These are phyloP conservation scores for Reticulitermes lucifugus DNA, from an alignment of 2,888 invertebrate genomes.

Conservation along the genomic window DNA sequence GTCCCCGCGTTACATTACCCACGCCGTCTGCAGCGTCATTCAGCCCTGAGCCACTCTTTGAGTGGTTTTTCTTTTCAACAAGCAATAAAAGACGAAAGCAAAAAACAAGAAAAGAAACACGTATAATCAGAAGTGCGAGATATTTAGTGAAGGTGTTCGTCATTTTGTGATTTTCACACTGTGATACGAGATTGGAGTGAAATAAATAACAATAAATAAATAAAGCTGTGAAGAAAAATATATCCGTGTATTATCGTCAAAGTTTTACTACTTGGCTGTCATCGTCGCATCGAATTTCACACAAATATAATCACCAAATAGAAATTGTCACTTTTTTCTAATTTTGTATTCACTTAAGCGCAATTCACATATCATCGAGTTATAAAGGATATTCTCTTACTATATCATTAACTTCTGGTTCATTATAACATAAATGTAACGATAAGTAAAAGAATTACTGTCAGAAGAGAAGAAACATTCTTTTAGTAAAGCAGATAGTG, in stretches of 20 bases:
- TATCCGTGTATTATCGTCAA: background rate
- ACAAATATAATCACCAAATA: background rate
- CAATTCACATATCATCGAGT: background rate
- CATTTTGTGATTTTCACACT: background rate
- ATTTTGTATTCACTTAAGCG: background rate
- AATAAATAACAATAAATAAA: background rate
- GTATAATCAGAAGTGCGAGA: background rate
- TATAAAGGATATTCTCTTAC: background rate
- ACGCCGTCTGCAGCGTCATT: conserved; percentile 1
- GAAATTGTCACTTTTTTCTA: background rate
- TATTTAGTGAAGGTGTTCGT: background rate
- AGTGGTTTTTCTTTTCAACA: background rate
- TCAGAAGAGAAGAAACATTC: no score
- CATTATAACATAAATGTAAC: background rate
- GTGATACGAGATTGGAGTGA: background rate
- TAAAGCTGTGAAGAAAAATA: no score
- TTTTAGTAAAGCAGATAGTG: no score
- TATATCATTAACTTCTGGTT: background rate
- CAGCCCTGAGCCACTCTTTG: background rate
- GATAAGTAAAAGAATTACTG: no score
- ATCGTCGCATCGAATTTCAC: background rate
- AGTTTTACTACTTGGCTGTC: background rate
- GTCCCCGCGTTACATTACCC: background rate
- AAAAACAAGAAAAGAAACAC: background rate
- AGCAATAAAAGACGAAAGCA: background rate